A percentile compares a stretch with the other conserved stretches of the same genome.
Evolutionary conservation across 1,140 invertebrate species (phyloP).

Genomic region (Melipona quadrifasciata): DNA sequence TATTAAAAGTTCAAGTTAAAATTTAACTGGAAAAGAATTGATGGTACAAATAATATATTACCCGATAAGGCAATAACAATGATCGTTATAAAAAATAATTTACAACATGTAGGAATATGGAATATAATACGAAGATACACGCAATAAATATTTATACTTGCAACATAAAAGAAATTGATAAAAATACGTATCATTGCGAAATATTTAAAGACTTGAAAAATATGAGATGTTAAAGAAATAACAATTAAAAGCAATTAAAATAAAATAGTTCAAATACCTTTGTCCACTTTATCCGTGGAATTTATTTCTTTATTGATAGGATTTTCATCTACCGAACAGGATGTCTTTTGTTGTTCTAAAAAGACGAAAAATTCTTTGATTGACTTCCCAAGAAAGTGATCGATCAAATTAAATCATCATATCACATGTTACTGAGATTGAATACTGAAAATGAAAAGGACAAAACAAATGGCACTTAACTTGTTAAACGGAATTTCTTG

Average conservation of each 20-base stretch:
- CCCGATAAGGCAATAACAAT: no score
- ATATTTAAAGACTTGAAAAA: no score
- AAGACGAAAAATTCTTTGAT: background rate
- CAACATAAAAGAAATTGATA: no score
- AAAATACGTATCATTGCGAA: no score
- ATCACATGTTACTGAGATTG: background rate
- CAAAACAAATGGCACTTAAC: background rate
- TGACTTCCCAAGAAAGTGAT: background rate
- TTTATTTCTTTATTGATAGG: constrained; percentile 38
- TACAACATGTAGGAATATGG: no score
- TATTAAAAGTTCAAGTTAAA: no score
- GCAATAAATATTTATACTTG: no score
- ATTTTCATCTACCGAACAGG: background rate
- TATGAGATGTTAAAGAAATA: background rate
- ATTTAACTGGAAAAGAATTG: no score
- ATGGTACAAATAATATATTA: no score
- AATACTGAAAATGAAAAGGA: background rate
- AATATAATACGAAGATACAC: no score
- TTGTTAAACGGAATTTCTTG: background rate
- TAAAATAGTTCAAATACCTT: constrained; percentile 37
- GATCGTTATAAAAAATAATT: no score
- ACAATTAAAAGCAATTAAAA: background rate
- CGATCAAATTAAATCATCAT: background rate
- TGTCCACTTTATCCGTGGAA: background rate
- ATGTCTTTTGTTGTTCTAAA: background rate